Base-by-base conservation (phyloP, 2,113 vertebrate genomes). In the Rafetus swinhoei region DNA sequence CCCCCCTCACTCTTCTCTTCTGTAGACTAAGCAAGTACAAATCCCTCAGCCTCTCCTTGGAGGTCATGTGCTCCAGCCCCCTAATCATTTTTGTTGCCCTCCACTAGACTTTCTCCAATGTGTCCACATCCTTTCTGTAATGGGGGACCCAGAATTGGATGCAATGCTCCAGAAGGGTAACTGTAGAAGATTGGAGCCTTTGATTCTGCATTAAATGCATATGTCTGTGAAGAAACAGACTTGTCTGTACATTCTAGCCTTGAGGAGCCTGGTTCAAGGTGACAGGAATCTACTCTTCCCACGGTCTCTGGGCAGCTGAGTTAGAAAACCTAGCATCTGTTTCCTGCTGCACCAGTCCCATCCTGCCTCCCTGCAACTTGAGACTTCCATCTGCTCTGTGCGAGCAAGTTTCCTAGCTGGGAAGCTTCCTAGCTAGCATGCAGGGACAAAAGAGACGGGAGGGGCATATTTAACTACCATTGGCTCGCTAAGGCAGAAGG, bases 371-470 rank as follows among this genome's bases (percentile, higher is more conserved):
- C 81, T 3, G 0, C 9, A 16, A 88, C 90, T 39, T 81, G 74
- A 85, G 87, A 93, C 86, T 96, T 90, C 96, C 93, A 94, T 97
- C 97, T 97, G 97, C 77, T 96, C 29, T 0, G 29, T 72, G 82
- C 81, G 82, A 25, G 76, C 81, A 56, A n/a, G 52, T 59, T 88
- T 94, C 94, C 84, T 45, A 45, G 45, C 45, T 45, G 45, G 45
- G 45, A 45, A 45, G 45, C 45, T 45, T 45, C 45, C 45, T 45
- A 45, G 45, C 45, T 45, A 45, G 45, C 88, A 32, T 80, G 35
- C 1, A 11, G 86, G 59, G 76, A 62, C 32, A 15, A 88, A 59
- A 87, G n/a, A 60, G 77, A 27, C 1, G 27, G 80, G 55, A 84
- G 53, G 35, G 83, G 62, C 4, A 25, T 13, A 4, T 87, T 87